Evolutionary conservation across 2,113 vertebrate species (phyloP).

Genomic region (Brachyistius frenatus): DNA sequence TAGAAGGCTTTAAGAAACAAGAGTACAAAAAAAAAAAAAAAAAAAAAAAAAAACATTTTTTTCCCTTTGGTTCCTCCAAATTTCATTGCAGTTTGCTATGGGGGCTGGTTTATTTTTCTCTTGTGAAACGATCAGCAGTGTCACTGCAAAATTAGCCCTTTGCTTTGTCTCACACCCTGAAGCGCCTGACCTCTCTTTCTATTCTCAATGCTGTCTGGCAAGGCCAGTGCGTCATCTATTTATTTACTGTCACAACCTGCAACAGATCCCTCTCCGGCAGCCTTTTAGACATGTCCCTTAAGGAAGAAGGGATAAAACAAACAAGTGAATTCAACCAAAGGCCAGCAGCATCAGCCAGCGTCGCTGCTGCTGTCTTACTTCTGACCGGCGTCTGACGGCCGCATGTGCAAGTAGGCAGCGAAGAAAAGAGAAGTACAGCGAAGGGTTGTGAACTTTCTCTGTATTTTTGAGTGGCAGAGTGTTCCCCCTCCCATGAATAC

Average conservation of each 20-base stretch:
- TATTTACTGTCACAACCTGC: conserved; percentile 54
- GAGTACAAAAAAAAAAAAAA: conserved; percentile 10
- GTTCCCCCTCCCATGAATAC: conserved; percentile 80
- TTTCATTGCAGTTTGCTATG: conserved; percentile 37
- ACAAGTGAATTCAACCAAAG: conserved; percentile 50
- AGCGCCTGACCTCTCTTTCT: conserved; percentile 24
- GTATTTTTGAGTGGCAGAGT: conserved; percentile 78
- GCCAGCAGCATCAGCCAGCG: conserved; percentile 44
- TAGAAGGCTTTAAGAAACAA: conserved; percentile 42
- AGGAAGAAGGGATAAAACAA: conserved; percentile 47
- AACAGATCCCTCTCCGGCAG: conserved; percentile 34
- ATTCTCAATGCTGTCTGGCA: conserved; percentile 16
- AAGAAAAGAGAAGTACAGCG: conserved; percentile 60
- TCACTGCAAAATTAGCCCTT: conserved; percentile 36
- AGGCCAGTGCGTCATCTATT: conserved; percentile 26
- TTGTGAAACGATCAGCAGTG: conserved; percentile 33
- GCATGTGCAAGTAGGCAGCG: conserved; percentile 55
- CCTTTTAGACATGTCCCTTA: conserved; percentile 42
- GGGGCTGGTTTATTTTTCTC: conserved; percentile 17
- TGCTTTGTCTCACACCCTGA: conserved; percentile 24
- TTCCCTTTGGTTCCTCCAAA: conserved; percentile 15
- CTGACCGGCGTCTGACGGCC: conserved; percentile 54
- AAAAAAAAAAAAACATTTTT: conserved; percentile 26
- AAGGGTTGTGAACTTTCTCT: conserved; percentile 71
- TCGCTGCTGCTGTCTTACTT: conserved; percentile 38